phyloP scores from a whole-genome alignment of 2,888 invertebrate genomes.

The Torymus auratus region DNA sequence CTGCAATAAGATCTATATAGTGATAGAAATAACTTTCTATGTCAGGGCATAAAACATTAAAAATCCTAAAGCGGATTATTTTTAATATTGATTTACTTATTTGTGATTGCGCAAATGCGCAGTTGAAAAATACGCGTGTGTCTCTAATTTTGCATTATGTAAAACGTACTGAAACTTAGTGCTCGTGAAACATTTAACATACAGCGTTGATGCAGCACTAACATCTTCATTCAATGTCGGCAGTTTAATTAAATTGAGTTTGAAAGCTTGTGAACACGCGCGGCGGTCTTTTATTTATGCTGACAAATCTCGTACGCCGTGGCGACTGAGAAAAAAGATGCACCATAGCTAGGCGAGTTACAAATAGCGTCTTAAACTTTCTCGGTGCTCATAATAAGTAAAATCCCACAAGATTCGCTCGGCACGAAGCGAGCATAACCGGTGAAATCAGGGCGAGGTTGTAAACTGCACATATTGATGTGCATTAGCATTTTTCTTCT shows the following conservation, averaged over 20 bases:
- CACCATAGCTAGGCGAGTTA: conserved; percentile 9
- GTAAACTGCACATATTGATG: conserved; percentile 52
- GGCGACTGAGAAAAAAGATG: background rate
- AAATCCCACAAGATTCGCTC: conserved; percentile 16
- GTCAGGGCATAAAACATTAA: background rate
- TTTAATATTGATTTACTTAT: background rate
- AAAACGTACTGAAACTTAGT: background rate
- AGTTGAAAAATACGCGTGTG: background rate
- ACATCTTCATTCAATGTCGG: conserved; percentile 32
- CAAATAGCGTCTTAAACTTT: conserved; percentile 47
- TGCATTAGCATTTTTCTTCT: conserved; percentile 18
- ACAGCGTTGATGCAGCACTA: background rate
- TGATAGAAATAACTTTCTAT: background rate
- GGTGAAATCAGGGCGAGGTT: conserved; percentile 56
- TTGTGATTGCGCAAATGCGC: background rate
- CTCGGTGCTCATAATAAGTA: conserved; percentile 19
- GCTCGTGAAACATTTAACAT: background rate
- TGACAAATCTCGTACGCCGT: conserved; percentile 33
- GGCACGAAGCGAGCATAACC: background rate
- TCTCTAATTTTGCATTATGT: background rate
- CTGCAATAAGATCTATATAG: background rate
- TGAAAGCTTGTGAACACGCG: conserved; percentile 7
- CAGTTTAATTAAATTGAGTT: conserved; percentile 29
- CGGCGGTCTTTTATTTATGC: conserved; percentile 28
- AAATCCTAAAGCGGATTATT: background rate